Evolutionary conservation across 2,888 invertebrate species (phyloP), one percentile per base, ranked within the genome.

Genomic region (Tuberolachnus salignus): DNA sequence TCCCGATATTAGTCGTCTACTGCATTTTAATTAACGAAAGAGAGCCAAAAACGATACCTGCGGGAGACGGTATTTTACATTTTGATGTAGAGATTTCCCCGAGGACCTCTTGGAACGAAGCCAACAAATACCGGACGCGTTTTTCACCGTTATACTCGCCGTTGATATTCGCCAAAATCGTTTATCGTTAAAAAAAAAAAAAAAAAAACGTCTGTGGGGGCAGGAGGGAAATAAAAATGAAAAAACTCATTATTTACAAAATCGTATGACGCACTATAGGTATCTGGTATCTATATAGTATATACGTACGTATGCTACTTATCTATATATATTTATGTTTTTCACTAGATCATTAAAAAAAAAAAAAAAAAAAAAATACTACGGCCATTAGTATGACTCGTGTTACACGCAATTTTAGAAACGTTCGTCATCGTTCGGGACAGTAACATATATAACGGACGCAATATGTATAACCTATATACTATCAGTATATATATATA

Each of bases 111-210:
- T 75, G 74, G 66, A 44, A 66, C 19, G 44, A 19, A 10, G 55
- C 74, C 74, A 75, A 66, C 64, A 66, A 66, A 55, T 66, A 66
- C 51, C 66, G 66, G 57, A 66, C 26, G 55, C n/a, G 19, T 66
- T 75, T 66, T 44, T 23, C 26, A n/a, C 55, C 57, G 26, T 66
- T 75, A 64, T 34, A 34, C 34, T n/a, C 34, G 34, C 26, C 74
- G 51, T 63, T 51, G 53, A 55, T 75, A 66, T 75, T 75, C 57
- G 74, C 74, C 66, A 75, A 75, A 75, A 66, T 66, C 55, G 74
- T 66, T 66, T 75, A 64, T 75, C 66, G 74, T 44, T n/a, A 55
- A 74, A 63, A 71, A 44, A 66, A 70, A 57, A 70, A 70, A 64
- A 1, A 63, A 63, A n/a, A 63, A 63, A 19, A 10, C 1, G 3